Evolutionary conservation across 2,797 vertebrate genomes (phyloP).

Genomic region (Squalus acanthias): DNA sequence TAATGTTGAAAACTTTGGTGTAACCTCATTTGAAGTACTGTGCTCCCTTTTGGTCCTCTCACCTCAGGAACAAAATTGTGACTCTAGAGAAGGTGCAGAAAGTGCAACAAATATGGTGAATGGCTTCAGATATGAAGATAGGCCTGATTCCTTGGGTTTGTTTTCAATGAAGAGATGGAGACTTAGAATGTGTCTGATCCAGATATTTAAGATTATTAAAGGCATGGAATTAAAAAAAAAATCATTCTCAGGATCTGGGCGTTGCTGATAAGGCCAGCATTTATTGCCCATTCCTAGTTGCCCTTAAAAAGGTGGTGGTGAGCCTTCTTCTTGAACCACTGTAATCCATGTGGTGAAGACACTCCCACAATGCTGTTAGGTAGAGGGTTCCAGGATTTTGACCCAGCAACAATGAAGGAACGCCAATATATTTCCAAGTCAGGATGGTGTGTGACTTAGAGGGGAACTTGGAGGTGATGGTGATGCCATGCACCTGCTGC

Average conservation of each 20-base stretch:
- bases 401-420: background rate
- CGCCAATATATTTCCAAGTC: too few species aligned
- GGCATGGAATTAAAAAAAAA: background rate
- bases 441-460: too few species aligned
- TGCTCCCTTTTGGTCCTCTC: background rate
- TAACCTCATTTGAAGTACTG: background rate
- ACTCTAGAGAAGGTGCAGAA: background rate
- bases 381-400: background rate
- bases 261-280: background rate
- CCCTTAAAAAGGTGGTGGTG: background rate
- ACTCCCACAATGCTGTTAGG: too few species aligned
- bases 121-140: background rate
- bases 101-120: background rate
- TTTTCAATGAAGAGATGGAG: background rate
- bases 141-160: background rate
- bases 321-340: background rate
- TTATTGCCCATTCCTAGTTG: background rate
- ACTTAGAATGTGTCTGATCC: background rate
- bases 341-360: background rate
- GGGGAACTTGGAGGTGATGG: too few species aligned
- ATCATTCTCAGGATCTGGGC: background rate
- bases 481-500: background rate
- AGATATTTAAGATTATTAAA: background rate
- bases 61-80: background rate
- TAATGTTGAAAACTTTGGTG: background rate